Percentiles rank a stretch among this genome's conserved stretches.
These are phyloP conservation scores for Kryphioiulus occultus DNA, from an alignment of 2,888 invertebrate species.

Conservation along the genomic window DNA sequence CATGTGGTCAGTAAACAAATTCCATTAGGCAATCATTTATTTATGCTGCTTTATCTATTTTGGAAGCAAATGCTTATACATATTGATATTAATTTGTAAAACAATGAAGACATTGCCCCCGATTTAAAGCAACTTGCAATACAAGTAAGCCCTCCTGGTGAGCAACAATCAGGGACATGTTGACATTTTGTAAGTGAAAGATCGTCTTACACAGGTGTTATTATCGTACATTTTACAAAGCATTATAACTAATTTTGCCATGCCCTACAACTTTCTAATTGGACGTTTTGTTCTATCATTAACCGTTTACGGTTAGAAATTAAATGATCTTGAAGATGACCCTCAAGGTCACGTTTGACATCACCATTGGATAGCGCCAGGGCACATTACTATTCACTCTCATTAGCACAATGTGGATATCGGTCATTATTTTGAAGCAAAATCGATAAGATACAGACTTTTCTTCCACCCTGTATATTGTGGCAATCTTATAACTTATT, in stretches of 20 bases:
- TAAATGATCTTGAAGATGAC: neutral
- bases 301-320: neutral
- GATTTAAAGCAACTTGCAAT: too few species aligned
- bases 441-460: constrained; percentile 1
- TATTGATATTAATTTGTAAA: too few species aligned
- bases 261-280: constrained; percentile 1
- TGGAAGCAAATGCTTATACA: constrained; percentile 13
- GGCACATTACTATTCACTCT: neutral
- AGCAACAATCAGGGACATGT: too few species aligned
- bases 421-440: neutral
- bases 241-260: neutral
- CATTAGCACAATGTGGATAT: neutral
- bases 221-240: neutral
- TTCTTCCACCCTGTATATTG: constrained; percentile 22
- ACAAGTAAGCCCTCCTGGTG: too few species aligned
- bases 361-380: neutral
- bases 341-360: neutral
- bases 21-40: neutral
- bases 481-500: too few species aligned
- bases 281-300: neutral
- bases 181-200: too few species aligned
- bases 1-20: constrained; percentile 42
- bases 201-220: too few species aligned
- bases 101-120: neutral
- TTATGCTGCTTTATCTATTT: neutral